phyloP scores from a whole-genome alignment of 2,888 invertebrate species.

The Philopedon plagiatum region DNA sequence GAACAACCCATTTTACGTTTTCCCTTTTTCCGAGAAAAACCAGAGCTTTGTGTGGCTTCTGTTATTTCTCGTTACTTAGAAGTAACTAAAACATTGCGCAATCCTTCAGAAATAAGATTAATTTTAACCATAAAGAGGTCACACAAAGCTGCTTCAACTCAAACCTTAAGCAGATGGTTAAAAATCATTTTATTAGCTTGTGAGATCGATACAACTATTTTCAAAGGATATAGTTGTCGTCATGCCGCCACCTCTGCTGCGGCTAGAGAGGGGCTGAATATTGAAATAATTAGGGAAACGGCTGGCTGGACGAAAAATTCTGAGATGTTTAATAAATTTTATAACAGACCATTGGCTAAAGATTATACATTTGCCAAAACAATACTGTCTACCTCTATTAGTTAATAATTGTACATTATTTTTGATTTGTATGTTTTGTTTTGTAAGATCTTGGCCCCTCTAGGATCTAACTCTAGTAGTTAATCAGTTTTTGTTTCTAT shows the following conservation, averaged over 20 bases:
- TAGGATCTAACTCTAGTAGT: too few relatives aligned
- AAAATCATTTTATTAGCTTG: not conserved
- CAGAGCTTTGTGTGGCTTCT: constrained; percentile 23
- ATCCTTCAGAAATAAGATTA: not conserved
- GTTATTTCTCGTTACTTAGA: constrained; percentile 14
- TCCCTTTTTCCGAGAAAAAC: constrained; percentile 20
- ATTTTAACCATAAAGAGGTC: constrained; percentile 15
- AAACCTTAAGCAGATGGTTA: constrained; percentile 22
- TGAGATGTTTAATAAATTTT: constrained; percentile 25
- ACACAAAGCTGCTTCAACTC: constrained; percentile 12
- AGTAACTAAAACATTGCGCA: constrained; percentile 15
- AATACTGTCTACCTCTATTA: too few relatives aligned
- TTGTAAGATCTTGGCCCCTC: too few relatives aligned
- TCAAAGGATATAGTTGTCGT: constrained; percentile 24
- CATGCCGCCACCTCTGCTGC: constrained; percentile 30
- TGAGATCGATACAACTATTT: constrained; percentile 9
- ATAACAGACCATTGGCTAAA: constrained; percentile 17
- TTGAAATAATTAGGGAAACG: constrained; percentile 21
- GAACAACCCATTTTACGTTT: constrained; percentile 28
- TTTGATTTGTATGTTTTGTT: too few relatives aligned
- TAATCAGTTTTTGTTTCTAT: too few relatives aligned
- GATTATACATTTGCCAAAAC: not conserved
- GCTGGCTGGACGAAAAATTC: constrained; percentile 30
- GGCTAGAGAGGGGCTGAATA: constrained; percentile 6
- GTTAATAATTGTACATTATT: too few relatives aligned